phyloP scores from a whole-genome alignment of 2,113 vertebrate genomes.

The Pica pica region DNA sequence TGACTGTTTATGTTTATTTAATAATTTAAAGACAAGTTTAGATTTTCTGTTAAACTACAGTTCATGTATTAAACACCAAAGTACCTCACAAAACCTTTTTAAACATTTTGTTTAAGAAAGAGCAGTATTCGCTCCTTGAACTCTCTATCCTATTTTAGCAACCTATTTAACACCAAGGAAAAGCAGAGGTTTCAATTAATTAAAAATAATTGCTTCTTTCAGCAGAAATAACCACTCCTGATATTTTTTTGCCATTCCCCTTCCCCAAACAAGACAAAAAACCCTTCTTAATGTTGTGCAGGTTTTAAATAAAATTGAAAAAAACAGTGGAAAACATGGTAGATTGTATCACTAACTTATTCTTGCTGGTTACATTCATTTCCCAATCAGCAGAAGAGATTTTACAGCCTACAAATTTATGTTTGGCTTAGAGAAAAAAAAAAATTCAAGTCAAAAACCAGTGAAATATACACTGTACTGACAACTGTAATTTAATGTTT shows the following conservation, averaged over 20 bases:
- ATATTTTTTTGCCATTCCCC: background rate
- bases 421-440: background rate
- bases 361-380: background rate
- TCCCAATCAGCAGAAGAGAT: background rate
- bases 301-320: background rate
- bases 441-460: background rate
- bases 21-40: background rate
- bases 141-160: background rate
- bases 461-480: background rate
- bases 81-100: background rate
- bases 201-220: constrained; percentile 24
- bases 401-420: background rate
- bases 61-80: background rate
- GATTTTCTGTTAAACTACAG: background rate
- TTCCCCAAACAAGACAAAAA: background rate
- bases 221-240: background rate
- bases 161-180: constrained; percentile 26
- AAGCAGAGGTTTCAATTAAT: constrained; percentile 51
- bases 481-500: background rate
- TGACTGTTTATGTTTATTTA: background rate
- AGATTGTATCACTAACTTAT: background rate
- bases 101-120: background rate
- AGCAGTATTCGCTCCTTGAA: background rate
- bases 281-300: background rate
- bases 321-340: background rate